A percentile compares a stretch with the other conserved stretches of the same genome.
Conservation (phyloP, 2,888 invertebrate genomes). For the Dicycla oo region DNA sequence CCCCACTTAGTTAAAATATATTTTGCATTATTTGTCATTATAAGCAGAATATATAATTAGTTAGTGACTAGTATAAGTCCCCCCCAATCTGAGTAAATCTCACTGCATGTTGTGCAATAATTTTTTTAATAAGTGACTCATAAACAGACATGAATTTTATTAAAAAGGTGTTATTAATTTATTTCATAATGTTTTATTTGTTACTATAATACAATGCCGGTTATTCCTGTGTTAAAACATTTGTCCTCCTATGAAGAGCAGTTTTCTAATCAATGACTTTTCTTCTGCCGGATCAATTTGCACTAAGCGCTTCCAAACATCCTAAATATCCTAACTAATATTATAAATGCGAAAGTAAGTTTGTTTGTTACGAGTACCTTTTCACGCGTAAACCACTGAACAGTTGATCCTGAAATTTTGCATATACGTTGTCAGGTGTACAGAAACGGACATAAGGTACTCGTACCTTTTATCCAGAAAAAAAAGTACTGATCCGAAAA, state of each 20-base stretch:
- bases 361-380: too few species aligned
- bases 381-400: too few species aligned
- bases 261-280: neutral
- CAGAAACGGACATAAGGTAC: too few species aligned
- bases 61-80: neutral
- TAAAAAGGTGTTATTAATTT: neutral
- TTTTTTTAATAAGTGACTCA: conserved; percentile 21
- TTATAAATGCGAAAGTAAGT: too few species aligned
- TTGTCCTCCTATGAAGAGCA: neutral
- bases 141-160: neutral
- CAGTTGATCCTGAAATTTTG: too few species aligned
- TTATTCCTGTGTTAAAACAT: neutral
- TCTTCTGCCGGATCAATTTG: neutral
- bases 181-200: neutral
- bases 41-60: neutral
- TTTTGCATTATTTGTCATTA: neutral
- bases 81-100: neutral
- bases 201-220: neutral
- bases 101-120: conserved; percentile 5
- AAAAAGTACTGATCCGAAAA: too few species aligned
- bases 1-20: neutral
- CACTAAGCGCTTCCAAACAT: too few species aligned
- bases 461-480: too few species aligned
- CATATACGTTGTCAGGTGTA: too few species aligned
- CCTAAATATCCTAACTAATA: too few species aligned